Evolutionary conservation across 2,888 invertebrate species (phyloP), one percentile per base, ranked within the genome.

Genomic region (Chironomus riparius): DNA sequence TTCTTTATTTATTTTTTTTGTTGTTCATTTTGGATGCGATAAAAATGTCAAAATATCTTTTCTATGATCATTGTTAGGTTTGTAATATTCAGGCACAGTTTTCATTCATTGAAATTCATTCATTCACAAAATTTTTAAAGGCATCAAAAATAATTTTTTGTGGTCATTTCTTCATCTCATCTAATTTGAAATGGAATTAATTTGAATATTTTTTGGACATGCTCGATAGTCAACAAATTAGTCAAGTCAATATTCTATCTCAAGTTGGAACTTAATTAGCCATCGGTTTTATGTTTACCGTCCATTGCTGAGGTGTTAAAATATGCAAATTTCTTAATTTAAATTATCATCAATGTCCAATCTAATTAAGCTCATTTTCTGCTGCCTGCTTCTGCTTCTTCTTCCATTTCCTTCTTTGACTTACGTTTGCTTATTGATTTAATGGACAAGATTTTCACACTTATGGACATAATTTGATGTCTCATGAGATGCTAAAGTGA

Each of bases 41-140:
- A 65, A 65, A 65, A 65, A 24, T 65, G 65, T 65, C 65, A 65
- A 65, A 65, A 65, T 65, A 65, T 24, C 13, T 65, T 65, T 22
- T 56, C 56, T 56, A 38, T 38, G 56, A 15, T 3, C 56, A 56
- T 56, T 10, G 6, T 65, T 65, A 65, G 5, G 4, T 24, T 65
- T 65, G 56, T 18, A 6, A n/a, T n/a, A 18, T 4, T 18, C 56
- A 18, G 18, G 5, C 56, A 56, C n/a, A 56, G 18, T 18, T n/a
- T 18, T 18, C 15, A 56, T 18, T 56, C 50, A 50, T 38, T 10
- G 38, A 38, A 38, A 38, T 15, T 56, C 56, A 56, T 50, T 50
- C 50, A 50, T 50, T 50, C 56, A 56, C 7, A 18, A 15, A 56
- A 7, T 56, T 56, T 2, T 56, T 50, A 4, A 56, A 56, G n/a